Conservation (phyloP, 2,888 invertebrate species). For the Colletes collaris region DNA sequence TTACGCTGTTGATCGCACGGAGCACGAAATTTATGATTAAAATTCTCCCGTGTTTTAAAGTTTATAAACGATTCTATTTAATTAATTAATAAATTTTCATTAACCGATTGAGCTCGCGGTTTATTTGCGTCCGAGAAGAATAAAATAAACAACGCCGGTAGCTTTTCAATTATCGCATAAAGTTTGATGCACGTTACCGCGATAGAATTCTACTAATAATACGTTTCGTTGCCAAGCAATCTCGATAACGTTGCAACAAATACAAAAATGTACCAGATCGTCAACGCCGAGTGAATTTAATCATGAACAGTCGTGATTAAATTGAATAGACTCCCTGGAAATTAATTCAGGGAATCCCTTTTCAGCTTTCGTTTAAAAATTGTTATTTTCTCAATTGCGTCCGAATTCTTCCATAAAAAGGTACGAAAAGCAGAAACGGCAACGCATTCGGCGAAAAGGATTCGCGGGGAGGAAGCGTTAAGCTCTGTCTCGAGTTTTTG, state of each 20-base stretch:
- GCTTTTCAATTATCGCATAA: background rate
- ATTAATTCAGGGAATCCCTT: background rate
- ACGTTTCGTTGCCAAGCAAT: too few relatives aligned
- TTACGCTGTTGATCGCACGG: too few relatives aligned
- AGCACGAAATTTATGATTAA: too few relatives aligned
- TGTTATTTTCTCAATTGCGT: too few relatives aligned
- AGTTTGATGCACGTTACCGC: background rate
- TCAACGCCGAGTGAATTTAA: background rate
- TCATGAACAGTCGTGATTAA: background rate
- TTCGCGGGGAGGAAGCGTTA: background rate
- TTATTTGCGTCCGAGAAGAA: background rate
- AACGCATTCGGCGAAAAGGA: background rate
- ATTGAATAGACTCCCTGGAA: background rate
- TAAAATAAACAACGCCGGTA: background rate
- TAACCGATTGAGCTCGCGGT: background rate
- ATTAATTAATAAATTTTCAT: background rate
- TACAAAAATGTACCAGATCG: background rate
- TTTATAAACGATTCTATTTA: constrained; percentile 9
- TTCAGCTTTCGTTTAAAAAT: too few relatives aligned
- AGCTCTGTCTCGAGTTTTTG: background rate
- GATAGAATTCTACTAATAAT: background rate
- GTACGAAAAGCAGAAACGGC: background rate
- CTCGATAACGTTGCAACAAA: background rate
- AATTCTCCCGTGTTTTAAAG: background rate
- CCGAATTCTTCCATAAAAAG: background rate